phyloP scores from a whole-genome alignment of 2,113 vertebrate genomes.

The Tragelaphus imberbis region DNA sequence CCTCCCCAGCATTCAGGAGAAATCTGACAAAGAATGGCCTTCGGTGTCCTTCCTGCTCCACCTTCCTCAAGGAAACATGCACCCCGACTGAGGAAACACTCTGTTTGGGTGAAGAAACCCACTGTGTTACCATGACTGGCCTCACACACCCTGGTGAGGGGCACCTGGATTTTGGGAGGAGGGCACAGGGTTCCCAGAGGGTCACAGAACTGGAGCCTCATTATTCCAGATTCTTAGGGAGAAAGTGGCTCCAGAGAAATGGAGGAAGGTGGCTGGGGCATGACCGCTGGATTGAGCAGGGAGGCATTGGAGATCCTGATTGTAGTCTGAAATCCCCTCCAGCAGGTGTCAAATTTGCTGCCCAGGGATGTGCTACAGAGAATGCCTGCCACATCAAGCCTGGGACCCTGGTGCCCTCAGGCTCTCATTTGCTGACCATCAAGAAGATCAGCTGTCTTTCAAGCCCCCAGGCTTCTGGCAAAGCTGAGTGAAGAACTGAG shows the following conservation, averaged over 20 bases:
- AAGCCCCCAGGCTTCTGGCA: neutral
- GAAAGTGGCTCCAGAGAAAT: neutral
- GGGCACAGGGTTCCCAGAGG: neutral
- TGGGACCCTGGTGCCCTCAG: conserved; percentile 47
- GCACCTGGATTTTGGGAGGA: neutral
- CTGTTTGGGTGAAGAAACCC: conserved; percentile 61
- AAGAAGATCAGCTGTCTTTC: conserved; percentile 41
- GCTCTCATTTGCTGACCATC: conserved; percentile 53
- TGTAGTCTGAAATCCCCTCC: neutral
- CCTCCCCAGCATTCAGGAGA: conserved; percentile 37
- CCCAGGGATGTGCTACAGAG: conserved; percentile 53
- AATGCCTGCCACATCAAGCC: conserved; percentile 39
- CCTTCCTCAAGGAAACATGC: conserved; percentile 43
- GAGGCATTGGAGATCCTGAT: neutral
- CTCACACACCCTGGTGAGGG: conserved; percentile 55
- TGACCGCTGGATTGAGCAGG: neutral
- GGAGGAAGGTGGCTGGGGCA: neutral
- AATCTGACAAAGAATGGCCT: conserved; percentile 53
- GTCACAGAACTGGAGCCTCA: neutral
- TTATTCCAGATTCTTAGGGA: neutral
- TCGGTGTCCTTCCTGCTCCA: conserved; percentile 51
- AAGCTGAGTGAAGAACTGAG: conserved; percentile 16
- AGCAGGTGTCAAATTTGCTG: conserved; percentile 63
- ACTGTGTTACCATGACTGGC: conserved; percentile 58
- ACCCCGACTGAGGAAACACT: neutral